Base-by-base conservation (phyloP, 92 coral and sea anemone genomes). In the Pocillopora grandis region DNA sequence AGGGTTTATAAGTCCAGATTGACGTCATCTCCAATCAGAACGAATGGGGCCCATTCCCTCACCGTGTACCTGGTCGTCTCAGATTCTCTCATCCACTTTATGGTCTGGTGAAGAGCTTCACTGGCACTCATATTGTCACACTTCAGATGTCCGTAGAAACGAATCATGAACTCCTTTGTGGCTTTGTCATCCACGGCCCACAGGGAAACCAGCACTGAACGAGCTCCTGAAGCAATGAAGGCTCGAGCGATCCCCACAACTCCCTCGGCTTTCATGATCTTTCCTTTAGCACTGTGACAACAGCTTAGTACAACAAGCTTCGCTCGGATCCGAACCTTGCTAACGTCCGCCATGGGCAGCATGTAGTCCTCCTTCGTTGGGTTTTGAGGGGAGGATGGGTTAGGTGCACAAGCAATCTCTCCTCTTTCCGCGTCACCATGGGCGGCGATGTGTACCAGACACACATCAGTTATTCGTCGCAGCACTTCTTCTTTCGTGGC, bases 21-120 rank as follows among this genome's bases (percentile, higher is more conserved):
- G 12, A 86, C 83, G 72, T 86, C 89, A 60, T 86, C 89, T 56
- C 89, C 89, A 31, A 86, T 21, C 5, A 79, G 73, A n/a, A 27
- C 78, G 71, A 86, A 86, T 60, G 85, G 74, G 5, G 89, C 85
- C 89, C 89, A 86, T 67, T 84, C 74, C 21, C 16, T 35, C 61
- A 64, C 74, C 18, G 35, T 35, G 55, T 62, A 74, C 33, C 3
- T 42, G 0, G 49, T 7, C 49, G 49, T 31, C 49, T 36, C 19
- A 35, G 31, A 20, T 20, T 56, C 71, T 75, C 67, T 88, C 78
- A 88, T 56, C 78, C 77, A 52, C 78, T 75, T 71, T 62, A 55
- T 59, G 70, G 69, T 16, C 48, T 73, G 70, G 16, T 82, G 80
- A 48, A 82, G 62, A 60, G 79, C 79, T 42, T 62, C 12, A 36